These are phyloP conservation scores for Florisuga fusca DNA, from an alignment of 2,797 vertebrate genomes.

Conservation along the genomic window DNA sequence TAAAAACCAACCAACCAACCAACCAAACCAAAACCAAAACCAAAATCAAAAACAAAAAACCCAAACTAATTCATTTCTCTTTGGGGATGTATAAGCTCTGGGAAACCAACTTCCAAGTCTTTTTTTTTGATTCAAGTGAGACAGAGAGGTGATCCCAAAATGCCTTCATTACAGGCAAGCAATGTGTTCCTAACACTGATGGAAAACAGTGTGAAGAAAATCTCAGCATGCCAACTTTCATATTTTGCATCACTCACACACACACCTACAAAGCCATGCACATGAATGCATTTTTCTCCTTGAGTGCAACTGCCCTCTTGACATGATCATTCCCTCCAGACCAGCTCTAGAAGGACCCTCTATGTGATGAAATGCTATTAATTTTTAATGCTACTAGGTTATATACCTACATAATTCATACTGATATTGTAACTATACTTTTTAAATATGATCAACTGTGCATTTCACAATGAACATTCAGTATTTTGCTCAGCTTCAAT, in stretches of 20 bases:
- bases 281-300: not conserved
- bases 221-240: not conserved
- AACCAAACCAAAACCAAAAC: no score
- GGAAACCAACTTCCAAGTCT: not conserved
- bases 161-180: not conserved
- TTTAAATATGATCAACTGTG: not conserved
- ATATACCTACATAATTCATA: not conserved
- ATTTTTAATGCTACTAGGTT: not conserved
- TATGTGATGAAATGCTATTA: not conserved
- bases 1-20: no score
- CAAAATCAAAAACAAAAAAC: no score
- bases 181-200: rapidly evolving
- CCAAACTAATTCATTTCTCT: not conserved
- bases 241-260: not conserved
- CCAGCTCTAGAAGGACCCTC: not conserved
- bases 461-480: not conserved
- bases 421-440: not conserved
- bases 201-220: not conserved
- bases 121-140: not conserved
- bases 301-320: not conserved
- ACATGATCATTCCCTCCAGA: not conserved
- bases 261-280: not conserved
- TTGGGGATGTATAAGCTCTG: not conserved
- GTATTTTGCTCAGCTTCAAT: not conserved
- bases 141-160: not conserved